Conservation (phyloP, 2,797 vertebrate genomes). For the Emydoidea blandingii region DNA sequence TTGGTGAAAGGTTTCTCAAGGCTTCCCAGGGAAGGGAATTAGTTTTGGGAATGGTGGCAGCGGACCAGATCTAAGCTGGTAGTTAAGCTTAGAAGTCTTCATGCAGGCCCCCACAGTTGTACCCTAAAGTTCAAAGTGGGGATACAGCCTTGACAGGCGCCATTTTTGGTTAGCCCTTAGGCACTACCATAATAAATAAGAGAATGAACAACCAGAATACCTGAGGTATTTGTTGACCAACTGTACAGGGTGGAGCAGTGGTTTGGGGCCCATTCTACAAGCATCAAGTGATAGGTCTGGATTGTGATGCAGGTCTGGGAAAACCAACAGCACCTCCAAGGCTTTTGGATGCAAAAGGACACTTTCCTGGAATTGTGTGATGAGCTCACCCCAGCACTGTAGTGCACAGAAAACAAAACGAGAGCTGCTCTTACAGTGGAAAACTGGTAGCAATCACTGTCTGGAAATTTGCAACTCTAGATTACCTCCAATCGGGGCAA, state of each 20-base stretch:
- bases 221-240: neutral
- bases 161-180: neutral
- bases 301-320: no score
- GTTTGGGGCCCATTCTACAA: neutral
- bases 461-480: neutral
- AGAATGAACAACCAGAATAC: neutral
- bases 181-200: neutral
- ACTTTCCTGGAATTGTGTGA: neutral
- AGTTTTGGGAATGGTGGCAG: no score
- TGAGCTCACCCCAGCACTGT: neutral
- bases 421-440: neutral
- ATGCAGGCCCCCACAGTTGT: no score
- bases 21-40: no score
- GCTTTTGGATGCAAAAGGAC: neutral
- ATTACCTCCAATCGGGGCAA: neutral
- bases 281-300: no score
- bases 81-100: no score
- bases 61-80: no score
- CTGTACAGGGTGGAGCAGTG: neutral
- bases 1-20: no score
- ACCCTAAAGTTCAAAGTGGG: no score
- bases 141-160: no score
- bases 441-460: neutral
- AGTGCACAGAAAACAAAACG: neutral
- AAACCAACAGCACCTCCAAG: neutral